These are phyloP conservation scores for Ectobius pallidus DNA, from an alignment of 2,888 invertebrate species.

Conservation along the genomic window DNA sequence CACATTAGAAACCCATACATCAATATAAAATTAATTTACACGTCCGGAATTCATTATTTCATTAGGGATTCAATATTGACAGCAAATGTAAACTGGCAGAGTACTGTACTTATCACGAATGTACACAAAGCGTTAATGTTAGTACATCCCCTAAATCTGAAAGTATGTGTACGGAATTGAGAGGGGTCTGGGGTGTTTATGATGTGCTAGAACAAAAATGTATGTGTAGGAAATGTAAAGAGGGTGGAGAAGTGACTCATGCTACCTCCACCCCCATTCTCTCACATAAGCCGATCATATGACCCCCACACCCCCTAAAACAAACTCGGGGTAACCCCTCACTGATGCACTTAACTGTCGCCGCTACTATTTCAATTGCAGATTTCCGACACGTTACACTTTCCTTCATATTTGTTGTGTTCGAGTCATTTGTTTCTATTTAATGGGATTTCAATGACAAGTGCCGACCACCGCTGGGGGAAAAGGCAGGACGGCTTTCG, in stretches of 20 bases:
- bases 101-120: no score
- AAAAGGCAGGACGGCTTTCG: background rate
- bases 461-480: background rate
- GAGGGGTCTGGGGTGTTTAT: constrained; percentile 1
- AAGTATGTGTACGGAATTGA: background rate
- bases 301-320: constrained; percentile 10
- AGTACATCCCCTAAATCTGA: no score
- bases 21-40: no score
- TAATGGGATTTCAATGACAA: constrained; percentile 23
- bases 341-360: constrained; percentile 8
- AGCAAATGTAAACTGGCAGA: no score
- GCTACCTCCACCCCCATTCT: background rate
- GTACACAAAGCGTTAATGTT: no score
- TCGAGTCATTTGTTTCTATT: constrained; percentile 8
- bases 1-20: no score
- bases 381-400: background rate
- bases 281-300: constrained; percentile 17
- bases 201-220: background rate
- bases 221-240: background rate
- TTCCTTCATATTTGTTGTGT: background rate
- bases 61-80: no score
- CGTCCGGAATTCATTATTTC: no score
- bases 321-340: background rate
- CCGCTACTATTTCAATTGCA: constrained; percentile 10
- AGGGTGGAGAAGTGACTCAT: background rate